A percentile compares a stretch with the other conserved stretches of the same genome.
These are phyloP conservation scores for Sparus aurata DNA, from an alignment of 2,797 vertebrate genomes.

Conservation along the genomic window DNA sequence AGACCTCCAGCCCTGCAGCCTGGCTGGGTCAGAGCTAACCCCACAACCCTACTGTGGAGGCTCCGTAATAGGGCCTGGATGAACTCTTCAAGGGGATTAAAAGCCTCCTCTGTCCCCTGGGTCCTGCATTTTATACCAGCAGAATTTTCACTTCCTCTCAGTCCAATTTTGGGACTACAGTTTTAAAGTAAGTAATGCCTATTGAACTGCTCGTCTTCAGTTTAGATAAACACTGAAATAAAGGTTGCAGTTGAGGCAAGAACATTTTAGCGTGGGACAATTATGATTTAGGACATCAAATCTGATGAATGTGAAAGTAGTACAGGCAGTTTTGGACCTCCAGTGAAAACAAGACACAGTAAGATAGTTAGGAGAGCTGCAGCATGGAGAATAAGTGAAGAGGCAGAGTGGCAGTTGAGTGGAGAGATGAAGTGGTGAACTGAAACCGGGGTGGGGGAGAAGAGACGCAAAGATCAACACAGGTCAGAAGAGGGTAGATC, in stretches of 20 bases:
- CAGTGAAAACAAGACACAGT: constrained; percentile 30
- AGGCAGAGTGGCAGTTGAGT: constrained; percentile 60
- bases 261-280: neutral
- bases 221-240: constrained; percentile 13
- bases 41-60: constrained; percentile 72
- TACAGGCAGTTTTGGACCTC: constrained; percentile 16
- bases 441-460: constrained; percentile 48
- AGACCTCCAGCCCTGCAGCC: constrained; percentile 64
- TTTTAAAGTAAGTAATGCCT: neutral
- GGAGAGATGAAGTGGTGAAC: constrained; percentile 57
- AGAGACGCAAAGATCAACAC: constrained; percentile 47
- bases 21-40: constrained; percentile 68
- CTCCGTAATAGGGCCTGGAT: constrained; percentile 82
- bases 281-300: constrained; percentile 6
- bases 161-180: constrained; percentile 22
- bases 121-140: constrained; percentile 50
- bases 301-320: neutral
- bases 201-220: neutral
- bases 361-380: constrained; percentile 30
- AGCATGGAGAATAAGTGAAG: constrained; percentile 44
- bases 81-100: constrained; percentile 85
- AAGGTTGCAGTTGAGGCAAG: neutral
- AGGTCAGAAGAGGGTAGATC: constrained; percentile 26
- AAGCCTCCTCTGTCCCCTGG: constrained; percentile 70
- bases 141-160: constrained; percentile 26